Conservation (phyloP, 2,888 invertebrate species). For the Smittia aterrima region DNA sequence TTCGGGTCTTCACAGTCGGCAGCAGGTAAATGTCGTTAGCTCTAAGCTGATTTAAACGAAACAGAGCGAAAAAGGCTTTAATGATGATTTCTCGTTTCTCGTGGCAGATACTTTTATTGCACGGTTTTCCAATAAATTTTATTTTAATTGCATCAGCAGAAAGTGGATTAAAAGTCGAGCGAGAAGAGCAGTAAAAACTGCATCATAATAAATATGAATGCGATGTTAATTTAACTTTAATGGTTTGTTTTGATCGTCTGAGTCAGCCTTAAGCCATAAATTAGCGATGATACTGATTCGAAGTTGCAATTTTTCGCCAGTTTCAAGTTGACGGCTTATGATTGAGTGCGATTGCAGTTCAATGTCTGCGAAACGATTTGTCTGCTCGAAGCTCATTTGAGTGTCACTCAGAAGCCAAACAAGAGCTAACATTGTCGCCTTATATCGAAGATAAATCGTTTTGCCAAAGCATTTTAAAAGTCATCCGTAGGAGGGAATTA, state of each 20-base stretch:
- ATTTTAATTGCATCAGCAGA: slow-evolving; percentile 12
- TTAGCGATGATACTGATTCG: not conserved
- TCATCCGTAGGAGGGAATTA: not conserved
- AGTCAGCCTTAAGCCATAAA: not conserved
- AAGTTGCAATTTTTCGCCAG: too few species aligned
- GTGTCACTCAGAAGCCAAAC: not conserved
- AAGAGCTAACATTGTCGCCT: not conserved
- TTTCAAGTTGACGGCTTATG: too few species aligned
- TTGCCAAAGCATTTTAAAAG: not conserved
- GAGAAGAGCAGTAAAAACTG: not conserved
- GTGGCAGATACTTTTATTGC: slow-evolving; percentile 7
- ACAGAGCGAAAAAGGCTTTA: not conserved
- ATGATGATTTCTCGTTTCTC: not conserved
- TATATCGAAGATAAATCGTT: slow-evolving; percentile 11
- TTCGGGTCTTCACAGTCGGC: not conserved
- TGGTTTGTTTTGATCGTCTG: slow-evolving; percentile 4
- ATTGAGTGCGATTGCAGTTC: too few species aligned
- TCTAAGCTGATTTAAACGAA: not conserved
- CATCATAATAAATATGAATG: not conserved
- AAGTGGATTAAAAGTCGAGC: not conserved
- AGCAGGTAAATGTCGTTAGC: not conserved
- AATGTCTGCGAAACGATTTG: too few species aligned
- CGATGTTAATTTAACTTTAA: slow-evolving; percentile 14
- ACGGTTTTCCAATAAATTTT: not conserved
- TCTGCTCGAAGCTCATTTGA: too few species aligned